Base-by-base conservation (phyloP, 2,113 vertebrate genomes). In the Tamias sibiricus region DNA sequence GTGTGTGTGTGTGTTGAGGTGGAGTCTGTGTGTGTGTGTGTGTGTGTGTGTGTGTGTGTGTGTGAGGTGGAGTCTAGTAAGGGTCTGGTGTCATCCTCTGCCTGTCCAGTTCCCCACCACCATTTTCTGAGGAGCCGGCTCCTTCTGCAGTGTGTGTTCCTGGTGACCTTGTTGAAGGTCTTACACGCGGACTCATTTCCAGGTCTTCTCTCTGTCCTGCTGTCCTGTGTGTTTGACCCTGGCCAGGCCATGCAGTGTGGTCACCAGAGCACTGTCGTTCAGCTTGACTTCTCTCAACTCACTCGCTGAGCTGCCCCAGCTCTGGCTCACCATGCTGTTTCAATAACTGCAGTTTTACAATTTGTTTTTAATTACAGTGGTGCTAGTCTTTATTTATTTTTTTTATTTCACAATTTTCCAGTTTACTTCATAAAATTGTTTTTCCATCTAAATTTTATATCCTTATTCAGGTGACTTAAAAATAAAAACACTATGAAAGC, bases 391-490 rank as follows among this genome's bases (percentile, higher is more conserved):
- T 12, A n/a, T 47, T 30, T 24, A 52, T 8, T 37, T 24, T 85
- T 88, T 94, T 69, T 64, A 64, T 47, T 95, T 87, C 24, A 95
- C 16, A 84, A 71, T 87, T 93, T 77, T 49, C 8, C 26, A n/a
- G 42, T 35, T 20, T 91, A 8, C 32, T 91, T 88, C 68, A 26
- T 59, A 40, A 54, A 37, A 79, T 87, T 59, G 12, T 49, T 91
- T 87, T 94, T 84, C 52, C 30, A 32, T 52, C 42, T 59, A 13
- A 94, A 79, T 79, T 91, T 91, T 80, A 52, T 88, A 64, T 42
- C 16, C 26, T 83, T 59, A 66, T 89, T 85, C 57, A 94, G 80
- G 79, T 74, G 88, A 42, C 40, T 69, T 37, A 13, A 37, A 24
- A 95, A 69, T 59, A 54, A 69, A 40, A 42, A 17, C 14, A 30